phyloP scores from a whole-genome alignment of 2,888 invertebrate genomes.

The Capitulum mitella region DNA sequence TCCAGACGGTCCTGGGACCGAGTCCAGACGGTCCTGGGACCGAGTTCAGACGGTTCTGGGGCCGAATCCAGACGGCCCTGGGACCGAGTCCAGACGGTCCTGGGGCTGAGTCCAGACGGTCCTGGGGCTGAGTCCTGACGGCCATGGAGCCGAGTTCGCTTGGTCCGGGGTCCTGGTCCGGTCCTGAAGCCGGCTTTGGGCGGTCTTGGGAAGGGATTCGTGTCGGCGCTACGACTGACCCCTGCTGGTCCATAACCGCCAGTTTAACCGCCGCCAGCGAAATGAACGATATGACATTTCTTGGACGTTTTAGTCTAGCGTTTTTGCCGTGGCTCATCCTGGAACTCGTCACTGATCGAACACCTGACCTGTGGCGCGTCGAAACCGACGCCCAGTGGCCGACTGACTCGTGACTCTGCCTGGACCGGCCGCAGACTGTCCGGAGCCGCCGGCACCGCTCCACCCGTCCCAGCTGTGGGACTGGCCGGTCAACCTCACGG shows the following conservation, averaged over 20 bases:
- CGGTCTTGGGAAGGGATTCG: too few relatives aligned
- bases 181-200: too few relatives aligned
- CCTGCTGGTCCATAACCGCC: too few relatives aligned
- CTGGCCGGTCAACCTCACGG: not conserved
- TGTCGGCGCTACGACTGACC: too few relatives aligned
- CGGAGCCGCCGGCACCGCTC: not conserved
- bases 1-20: not conserved
- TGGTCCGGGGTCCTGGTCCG: too few relatives aligned
- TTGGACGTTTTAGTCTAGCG: not conserved
- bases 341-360: too few relatives aligned
- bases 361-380: not conserved
- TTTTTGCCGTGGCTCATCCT: too few relatives aligned
- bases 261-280: not conserved
- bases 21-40: not conserved
- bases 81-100: too few relatives aligned
- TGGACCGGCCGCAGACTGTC: not conserved
- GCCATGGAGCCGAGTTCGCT: too few relatives aligned
- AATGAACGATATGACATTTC: not conserved
- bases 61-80: not conserved
- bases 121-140: too few relatives aligned
- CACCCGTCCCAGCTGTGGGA: not conserved
- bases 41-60: not conserved
- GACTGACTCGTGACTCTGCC: not conserved
- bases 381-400: not conserved
- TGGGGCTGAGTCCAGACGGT: too few relatives aligned